These are phyloP conservation scores for Tragelaphus strepsiceros DNA, from an alignment of 2,113 vertebrate species.

Conservation along the genomic window DNA sequence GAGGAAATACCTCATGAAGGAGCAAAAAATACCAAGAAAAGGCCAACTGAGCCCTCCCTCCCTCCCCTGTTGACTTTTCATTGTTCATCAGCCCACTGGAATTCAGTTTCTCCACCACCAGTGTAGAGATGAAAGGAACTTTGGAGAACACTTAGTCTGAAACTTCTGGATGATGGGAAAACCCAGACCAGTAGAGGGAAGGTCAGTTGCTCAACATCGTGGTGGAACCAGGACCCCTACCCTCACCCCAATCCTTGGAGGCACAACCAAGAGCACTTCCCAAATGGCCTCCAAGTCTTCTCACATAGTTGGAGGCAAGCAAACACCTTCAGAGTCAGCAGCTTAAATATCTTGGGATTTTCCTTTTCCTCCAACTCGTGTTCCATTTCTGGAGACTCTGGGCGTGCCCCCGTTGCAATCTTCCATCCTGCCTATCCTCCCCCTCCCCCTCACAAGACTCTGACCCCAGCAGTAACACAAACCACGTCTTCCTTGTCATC, in stretches of 20 bases:
- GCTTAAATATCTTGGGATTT: neutral
- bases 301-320: neutral
- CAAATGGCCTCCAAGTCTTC: accelerated
- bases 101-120: neutral
- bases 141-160: neutral
- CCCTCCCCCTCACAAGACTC: neutral
- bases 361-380: neutral
- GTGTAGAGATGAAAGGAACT: neutral
- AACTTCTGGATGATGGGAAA: neutral
- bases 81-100: neutral
- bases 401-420: neutral
- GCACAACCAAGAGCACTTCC: neutral
- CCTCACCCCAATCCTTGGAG: accelerated
- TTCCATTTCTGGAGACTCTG: neutral
- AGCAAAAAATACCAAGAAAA: neutral
- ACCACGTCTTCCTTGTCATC: neutral
- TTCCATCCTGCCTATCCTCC: neutral
- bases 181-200: neutral
- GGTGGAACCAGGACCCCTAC: neutral
- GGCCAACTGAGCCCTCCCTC: neutral
- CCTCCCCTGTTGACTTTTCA: neutral
- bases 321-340: neutral
- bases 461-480: neutral
- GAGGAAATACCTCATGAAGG: neutral
- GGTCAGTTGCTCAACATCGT: neutral